These are phyloP conservation scores for Drosophila sturtevanti DNA, from an alignment of 1,140 invertebrate genomes.

Conservation along the genomic window DNA sequence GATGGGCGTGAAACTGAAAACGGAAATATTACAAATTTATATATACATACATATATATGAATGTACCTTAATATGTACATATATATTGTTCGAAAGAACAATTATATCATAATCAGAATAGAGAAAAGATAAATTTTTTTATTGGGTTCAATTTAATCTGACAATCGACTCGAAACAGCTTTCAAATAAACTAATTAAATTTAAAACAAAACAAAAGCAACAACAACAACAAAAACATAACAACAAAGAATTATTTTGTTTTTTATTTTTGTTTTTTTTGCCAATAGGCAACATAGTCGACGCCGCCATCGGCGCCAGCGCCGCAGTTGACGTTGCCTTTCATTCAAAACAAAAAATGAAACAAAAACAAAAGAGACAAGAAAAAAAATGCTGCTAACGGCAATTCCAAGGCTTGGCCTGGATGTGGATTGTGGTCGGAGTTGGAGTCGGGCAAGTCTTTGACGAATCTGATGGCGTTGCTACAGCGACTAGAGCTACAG, in stretches of 20 bases:
- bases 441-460: conserved; percentile 37
- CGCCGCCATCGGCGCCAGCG: conserved; percentile 4
- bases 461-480: conserved; percentile 54
- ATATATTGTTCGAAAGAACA: not conserved
- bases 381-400: conserved; percentile 33
- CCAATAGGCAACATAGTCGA: conserved; percentile 53
- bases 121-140: not conserved
- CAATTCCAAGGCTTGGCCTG: conserved; percentile 59
- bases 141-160: too few species aligned
- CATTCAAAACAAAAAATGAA: conserved; percentile 65
- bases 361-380: conserved; percentile 15
- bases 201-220: conserved; percentile 63
- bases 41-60: too few species aligned
- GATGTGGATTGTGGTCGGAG: conserved; percentile 41
- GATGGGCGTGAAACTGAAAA: not conserved
- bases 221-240: conserved; percentile 28
- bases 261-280: conserved; percentile 41
- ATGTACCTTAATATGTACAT: too few species aligned
- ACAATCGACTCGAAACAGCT: conserved; percentile 24
- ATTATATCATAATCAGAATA: conserved; percentile 1
- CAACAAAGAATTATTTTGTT: conserved; percentile 67
- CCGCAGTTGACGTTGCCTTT: conserved; percentile 54
- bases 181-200: conserved; percentile 81
- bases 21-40: not conserved
- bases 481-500: not conserved